Percentiles rank a stretch among this genome's conserved stretches.
These are phyloP conservation scores for Microcebus lehilahytsara DNA, from an alignment of 2,113 vertebrate species.

Conservation along the genomic window DNA sequence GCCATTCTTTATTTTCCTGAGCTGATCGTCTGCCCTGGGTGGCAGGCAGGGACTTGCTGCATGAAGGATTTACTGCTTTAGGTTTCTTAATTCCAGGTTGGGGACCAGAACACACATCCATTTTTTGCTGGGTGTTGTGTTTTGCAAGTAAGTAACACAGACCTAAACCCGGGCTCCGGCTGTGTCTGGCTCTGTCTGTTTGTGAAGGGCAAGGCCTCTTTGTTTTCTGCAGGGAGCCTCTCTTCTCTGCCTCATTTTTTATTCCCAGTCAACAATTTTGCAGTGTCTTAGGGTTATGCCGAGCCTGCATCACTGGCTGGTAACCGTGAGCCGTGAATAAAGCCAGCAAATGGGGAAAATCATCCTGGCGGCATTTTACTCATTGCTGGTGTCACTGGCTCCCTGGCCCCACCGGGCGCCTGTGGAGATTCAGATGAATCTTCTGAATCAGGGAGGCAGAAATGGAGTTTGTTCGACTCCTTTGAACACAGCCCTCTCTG, in stretches of 20 bases:
- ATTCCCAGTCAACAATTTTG: not conserved
- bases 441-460: slow-evolving; percentile 21
- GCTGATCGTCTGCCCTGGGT: not conserved
- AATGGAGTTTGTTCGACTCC: not conserved
- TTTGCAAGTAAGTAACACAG: slow-evolving; percentile 1
- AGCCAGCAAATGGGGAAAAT: not conserved
- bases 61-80: slow-evolving; percentile 47
- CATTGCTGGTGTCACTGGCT: not conserved
- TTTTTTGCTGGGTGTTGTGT: not conserved
- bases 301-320: not conserved
- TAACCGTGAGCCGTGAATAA: not conserved
- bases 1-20: not conserved
- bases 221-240: not conserved
- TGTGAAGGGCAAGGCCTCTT: slow-evolving; percentile 1
- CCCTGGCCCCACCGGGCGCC: not conserved
- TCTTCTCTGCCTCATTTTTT: not conserved
- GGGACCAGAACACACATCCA: slow-evolving; percentile 48
- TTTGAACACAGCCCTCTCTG: not conserved
- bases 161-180: not conserved
- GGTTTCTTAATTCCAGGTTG: slow-evolving; percentile 49
- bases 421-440: not conserved
- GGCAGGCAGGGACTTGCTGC: not conserved
- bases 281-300: not conserved
- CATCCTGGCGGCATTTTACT: not conserved
- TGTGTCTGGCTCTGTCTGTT: not conserved